These are phyloP conservation scores for Danio choprae DNA, from an alignment of 2,797 vertebrate genomes.

Conservation along the genomic window DNA sequence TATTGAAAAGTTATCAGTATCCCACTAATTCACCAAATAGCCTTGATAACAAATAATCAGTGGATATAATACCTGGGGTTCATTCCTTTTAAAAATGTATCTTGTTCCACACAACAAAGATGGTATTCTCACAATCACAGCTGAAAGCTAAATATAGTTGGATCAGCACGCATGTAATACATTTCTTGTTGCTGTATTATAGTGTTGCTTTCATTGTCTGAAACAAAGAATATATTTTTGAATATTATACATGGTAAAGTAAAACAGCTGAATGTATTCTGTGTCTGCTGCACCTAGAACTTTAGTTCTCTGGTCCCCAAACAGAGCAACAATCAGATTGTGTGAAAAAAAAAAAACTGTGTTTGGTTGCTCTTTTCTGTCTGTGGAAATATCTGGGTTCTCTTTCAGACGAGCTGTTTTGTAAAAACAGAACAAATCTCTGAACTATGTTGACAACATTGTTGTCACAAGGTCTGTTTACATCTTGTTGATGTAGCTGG, in stretches of 20 bases:
- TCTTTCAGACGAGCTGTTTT: slow-evolving; percentile 73
- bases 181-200: slow-evolving; percentile 9
- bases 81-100: background rate
- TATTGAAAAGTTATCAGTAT: too few species aligned
- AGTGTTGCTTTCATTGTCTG: slow-evolving; percentile 1
- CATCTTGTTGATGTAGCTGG: slow-evolving; percentile 41
- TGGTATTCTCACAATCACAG: slow-evolving; percentile 26
- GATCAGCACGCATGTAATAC: background rate
- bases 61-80: background rate
- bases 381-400: slow-evolving; percentile 80
- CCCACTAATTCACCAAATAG: too few species aligned
- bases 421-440: slow-evolving; percentile 58
- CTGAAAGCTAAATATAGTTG: slow-evolving; percentile 40
- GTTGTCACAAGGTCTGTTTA: slow-evolving; percentile 43
- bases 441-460: slow-evolving; percentile 44
- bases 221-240: background rate
- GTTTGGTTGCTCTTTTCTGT: slow-evolving; percentile 65
- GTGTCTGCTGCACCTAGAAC: slow-evolving; percentile 21
- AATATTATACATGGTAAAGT: background rate
- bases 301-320: slow-evolving; percentile 38
- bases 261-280: background rate
- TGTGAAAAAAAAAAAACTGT: slow-evolving; percentile 74
- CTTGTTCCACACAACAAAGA: slow-evolving; percentile 6
- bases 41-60: too few species aligned
- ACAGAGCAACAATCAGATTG: slow-evolving; percentile 68